phyloP scores from a whole-genome alignment of 2,113 vertebrate genomes.

The Gavialis gangeticus region DNA sequence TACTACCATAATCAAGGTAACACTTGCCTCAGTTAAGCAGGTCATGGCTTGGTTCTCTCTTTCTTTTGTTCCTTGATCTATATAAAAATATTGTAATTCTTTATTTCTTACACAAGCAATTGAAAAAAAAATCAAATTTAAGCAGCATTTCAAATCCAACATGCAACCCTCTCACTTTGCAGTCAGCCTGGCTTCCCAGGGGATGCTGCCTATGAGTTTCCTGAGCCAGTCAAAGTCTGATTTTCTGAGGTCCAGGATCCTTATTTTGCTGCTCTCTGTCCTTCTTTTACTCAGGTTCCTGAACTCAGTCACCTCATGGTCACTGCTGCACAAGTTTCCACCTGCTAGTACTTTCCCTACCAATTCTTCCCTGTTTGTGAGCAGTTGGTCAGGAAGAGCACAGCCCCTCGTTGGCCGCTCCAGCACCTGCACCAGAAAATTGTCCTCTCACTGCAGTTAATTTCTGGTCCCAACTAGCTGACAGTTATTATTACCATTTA shows the following conservation, averaged over 20 bases:
- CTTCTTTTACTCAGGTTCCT: too few relatives aligned
- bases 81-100: not conserved
- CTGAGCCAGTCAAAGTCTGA: too few relatives aligned
- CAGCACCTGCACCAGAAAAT: too few relatives aligned
- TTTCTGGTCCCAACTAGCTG: not conserved
- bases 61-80: not conserved
- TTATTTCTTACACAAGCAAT: not conserved
- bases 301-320: too few relatives aligned
- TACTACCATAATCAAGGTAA: not conserved
- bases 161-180: not conserved
- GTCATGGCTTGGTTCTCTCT: not conserved
- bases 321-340: too few relatives aligned
- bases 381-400: too few relatives aligned
- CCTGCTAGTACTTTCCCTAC: too few relatives aligned
- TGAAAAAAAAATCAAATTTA: not conserved
- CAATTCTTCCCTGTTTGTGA: too few relatives aligned
- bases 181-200: not conserved
- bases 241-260: too few relatives aligned
- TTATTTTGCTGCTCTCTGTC: too few relatives aligned
- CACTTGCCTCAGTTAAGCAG: not conserved
- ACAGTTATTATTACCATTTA: not conserved
- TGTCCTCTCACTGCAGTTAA: not conserved
- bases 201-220: too few relatives aligned
- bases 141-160: not conserved
- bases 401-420: too few relatives aligned